A percentile compares a stretch with the other conserved stretches of the same genome.
These are phyloP conservation scores for Grallaria varia DNA, from an alignment of 2,113 vertebrate genomes.

Conservation along the genomic window DNA sequence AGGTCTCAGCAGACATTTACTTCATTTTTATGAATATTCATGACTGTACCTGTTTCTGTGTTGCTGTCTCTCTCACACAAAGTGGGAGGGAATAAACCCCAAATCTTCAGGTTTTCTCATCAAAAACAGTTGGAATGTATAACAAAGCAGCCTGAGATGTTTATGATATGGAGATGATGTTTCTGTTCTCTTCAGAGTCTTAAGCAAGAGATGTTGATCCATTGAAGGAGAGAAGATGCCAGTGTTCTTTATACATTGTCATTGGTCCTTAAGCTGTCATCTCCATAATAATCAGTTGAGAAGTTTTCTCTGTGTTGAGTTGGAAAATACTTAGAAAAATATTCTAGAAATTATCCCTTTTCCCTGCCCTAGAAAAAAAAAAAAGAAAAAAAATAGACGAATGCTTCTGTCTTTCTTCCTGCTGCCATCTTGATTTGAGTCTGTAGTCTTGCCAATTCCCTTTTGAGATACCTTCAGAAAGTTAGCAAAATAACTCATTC, in stretches of 20 bases:
- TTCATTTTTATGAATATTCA: background rate
- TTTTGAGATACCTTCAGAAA: background rate
- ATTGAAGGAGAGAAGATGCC: background rate
- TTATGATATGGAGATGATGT: background rate
- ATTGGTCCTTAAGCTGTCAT: background rate
- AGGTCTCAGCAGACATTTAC: background rate
- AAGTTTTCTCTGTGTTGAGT: background rate
- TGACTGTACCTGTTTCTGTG: background rate
- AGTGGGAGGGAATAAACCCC: background rate
- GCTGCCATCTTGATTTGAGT: background rate
- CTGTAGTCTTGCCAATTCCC: background rate
- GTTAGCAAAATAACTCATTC: background rate
- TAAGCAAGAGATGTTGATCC: background rate
- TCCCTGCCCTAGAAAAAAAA: background rate
- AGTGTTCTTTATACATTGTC: fast-evolving
- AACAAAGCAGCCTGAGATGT: background rate
- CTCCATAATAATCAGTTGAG: background rate
- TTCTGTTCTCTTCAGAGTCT: background rate
- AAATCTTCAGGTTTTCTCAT: background rate
- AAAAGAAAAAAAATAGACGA: too few relatives aligned
- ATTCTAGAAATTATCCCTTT: fast-evolving
- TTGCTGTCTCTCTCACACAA: background rate
- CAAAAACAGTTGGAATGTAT: background rate
- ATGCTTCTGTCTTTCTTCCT: background rate
- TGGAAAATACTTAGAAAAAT: background rate